Base-by-base conservation (phyloP, 2,888 invertebrate genomes). In the Ryuthela nishihirai region DNA sequence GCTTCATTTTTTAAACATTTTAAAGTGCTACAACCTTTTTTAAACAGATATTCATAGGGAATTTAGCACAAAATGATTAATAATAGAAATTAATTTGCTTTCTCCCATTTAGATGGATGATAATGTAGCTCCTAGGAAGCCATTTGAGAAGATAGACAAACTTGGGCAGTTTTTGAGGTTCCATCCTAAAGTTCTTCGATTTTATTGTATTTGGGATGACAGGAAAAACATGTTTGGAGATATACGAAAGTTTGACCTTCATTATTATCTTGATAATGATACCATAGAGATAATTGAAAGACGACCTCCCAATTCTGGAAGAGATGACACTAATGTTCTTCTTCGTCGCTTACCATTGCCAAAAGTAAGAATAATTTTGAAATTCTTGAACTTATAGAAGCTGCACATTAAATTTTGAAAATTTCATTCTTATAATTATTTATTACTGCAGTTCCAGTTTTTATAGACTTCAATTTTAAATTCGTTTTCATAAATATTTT, bases 351-450 rank as follows among this genome's bases (percentile, higher is more conserved):
- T 52, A 3, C 10, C 18, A 4, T 50, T 52, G 3, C 56, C 56
- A 12, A 58, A 58, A 29, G 56, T 56, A 39, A 46, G 20, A 7
- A 4, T n/a, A n/a, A n/a, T n/a, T n/a, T n/a, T n/a, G n/a, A n/a
- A n/a, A n/a, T n/a, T n/a, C n/a, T n/a, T n/a, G n/a, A n/a, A n/a
- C n/a, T n/a, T n/a, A n/a, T n/a, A n/a, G n/a, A n/a, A n/a, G n/a
- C n/a, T n/a, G n/a, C n/a, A n/a, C n/a, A n/a, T n/a, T n/a, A n/a
- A n/a, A n/a, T n/a, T n/a, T n/a, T n/a, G n/a, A n/a, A n/a, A n/a
- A n/a, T n/a, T n/a, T n/a, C n/a, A n/a, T n/a, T n/a, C n/a, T n/a
- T n/a, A n/a, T n/a, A n/a, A n/a, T n/a, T n/a, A n/a, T n/a, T n/a
- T n/a, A n/a, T n/a, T n/a, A n/a, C n/a, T n/a, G n/a, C n/a, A n/a